phyloP scores from a whole-genome alignment of 2,113 vertebrate genomes.

The Myocastor coypus region DNA sequence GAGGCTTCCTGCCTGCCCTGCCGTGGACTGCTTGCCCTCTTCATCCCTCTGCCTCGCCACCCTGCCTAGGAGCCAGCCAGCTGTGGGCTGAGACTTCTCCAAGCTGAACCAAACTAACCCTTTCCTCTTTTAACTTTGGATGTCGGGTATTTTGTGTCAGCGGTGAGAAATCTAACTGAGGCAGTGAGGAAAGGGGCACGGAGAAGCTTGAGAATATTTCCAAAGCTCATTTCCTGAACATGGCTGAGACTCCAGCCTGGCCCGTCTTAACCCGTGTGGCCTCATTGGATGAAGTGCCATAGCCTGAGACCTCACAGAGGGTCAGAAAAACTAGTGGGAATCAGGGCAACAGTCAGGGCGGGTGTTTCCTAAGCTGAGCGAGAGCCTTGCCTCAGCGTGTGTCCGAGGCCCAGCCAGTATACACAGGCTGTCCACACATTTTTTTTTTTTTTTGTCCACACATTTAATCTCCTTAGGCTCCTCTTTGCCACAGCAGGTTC shows the following conservation, averaged over 20 bases:
- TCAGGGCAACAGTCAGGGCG: not conserved
- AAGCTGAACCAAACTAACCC: not conserved
- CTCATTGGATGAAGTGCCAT: not conserved
- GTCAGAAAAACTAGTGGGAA: not conserved
- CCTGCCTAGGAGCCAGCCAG: not conserved
- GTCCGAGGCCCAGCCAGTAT: too few relatives aligned
- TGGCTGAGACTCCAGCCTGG: not conserved
- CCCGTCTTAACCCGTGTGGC: not conserved
- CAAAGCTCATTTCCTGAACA: not conserved
- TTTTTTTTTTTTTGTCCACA: too few relatives aligned
- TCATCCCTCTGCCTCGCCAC: not conserved
- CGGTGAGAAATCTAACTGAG: not conserved
- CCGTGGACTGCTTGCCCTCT: not conserved
- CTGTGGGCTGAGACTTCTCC: not conserved
- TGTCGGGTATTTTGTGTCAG: not conserved
- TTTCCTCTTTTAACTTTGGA: not conserved
- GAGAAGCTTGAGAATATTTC: not conserved
- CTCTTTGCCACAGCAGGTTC: not conserved
- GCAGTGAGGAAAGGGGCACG: not conserved
- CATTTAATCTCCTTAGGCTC: not conserved
- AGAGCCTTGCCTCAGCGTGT: not conserved
- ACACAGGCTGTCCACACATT: not conserved
- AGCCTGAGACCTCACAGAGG: not conserved
- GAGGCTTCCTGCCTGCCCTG: not conserved
- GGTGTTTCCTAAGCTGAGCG: not conserved